phyloP scores from a whole-genome alignment of 1,140 invertebrate species.

The Brachionus rubens region DNA sequence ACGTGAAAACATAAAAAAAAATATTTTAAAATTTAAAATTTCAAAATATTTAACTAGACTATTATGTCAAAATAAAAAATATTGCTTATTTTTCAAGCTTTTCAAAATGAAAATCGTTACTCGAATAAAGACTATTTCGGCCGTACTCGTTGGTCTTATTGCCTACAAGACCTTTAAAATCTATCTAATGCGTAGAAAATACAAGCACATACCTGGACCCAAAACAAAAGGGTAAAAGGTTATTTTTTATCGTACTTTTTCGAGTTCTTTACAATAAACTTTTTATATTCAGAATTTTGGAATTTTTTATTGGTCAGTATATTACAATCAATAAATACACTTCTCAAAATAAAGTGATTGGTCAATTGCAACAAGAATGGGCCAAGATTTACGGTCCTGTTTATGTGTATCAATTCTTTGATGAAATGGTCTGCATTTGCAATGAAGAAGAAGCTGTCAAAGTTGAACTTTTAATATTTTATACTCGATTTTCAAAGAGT shows the following conservation, averaged over 20 bases:
- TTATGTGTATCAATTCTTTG: slow-evolving; percentile 4
- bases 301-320: slow-evolving; percentile 18
- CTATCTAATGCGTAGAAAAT: background rate
- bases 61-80: too few species aligned
- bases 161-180: background rate
- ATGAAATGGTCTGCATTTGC: slow-evolving; percentile 3
- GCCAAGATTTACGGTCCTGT: background rate
- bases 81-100: too few species aligned
- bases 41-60: too few species aligned
- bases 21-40: too few species aligned
- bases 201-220: background rate
- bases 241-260: background rate
- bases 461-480: background rate
- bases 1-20: too few species aligned
- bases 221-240: background rate
- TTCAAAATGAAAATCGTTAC: too few species aligned
- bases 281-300: background rate
- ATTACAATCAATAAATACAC: background rate
- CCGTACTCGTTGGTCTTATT: too few species aligned
- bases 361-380: background rate
- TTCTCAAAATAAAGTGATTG: background rate
- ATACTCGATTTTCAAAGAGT: background rate
- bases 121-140: too few species aligned
- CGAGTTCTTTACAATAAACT: background rate
- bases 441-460: slow-evolving; percentile 4